Percentiles rank a stretch among this genome's conserved stretches.
These are phyloP conservation scores for Lasioglossum malachurum DNA, from an alignment of 2,888 invertebrate species.

Conservation along the genomic window DNA sequence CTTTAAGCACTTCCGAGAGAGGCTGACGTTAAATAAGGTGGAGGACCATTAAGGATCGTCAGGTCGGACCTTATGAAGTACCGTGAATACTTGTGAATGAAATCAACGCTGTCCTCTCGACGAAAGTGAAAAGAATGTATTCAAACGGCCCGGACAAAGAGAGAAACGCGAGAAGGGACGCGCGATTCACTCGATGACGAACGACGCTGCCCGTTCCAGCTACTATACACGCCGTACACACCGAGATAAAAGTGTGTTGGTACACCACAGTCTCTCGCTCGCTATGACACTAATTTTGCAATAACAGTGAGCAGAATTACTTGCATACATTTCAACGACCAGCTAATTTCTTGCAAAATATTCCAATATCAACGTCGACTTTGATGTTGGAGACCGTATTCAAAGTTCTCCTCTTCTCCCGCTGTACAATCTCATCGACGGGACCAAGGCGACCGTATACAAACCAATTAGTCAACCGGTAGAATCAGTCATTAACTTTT, in stretches of 20 bases:
- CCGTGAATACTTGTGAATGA: conserved; percentile 58
- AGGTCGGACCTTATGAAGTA: conserved; percentile 52
- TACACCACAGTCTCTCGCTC: background rate
- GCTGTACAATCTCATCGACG: background rate
- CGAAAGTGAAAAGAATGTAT: conserved; percentile 49
- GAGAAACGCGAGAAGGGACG: background rate
- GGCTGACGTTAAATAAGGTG: conserved; percentile 63
- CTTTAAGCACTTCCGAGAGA: conserved; percentile 57
- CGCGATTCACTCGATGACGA: conserved; percentile 19
- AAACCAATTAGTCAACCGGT: background rate
- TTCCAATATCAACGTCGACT: background rate
- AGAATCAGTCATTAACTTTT: background rate
- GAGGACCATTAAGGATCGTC: conserved; percentile 58
- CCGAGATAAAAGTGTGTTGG: background rate
- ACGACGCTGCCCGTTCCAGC: conserved; percentile 1
- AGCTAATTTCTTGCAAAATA: conserved; percentile 3
- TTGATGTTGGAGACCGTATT: background rate
- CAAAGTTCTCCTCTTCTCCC: background rate
- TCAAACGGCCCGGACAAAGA: conserved; percentile 17
- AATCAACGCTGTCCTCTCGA: conserved; percentile 42
- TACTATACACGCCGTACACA: background rate
- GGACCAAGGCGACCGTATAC: background rate
- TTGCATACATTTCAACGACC: background rate
- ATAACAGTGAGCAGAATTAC: background rate
- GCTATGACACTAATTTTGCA: background rate